phyloP scores from a whole-genome alignment of 2,113 vertebrate species.

The Lipophrys pholis region DNA sequence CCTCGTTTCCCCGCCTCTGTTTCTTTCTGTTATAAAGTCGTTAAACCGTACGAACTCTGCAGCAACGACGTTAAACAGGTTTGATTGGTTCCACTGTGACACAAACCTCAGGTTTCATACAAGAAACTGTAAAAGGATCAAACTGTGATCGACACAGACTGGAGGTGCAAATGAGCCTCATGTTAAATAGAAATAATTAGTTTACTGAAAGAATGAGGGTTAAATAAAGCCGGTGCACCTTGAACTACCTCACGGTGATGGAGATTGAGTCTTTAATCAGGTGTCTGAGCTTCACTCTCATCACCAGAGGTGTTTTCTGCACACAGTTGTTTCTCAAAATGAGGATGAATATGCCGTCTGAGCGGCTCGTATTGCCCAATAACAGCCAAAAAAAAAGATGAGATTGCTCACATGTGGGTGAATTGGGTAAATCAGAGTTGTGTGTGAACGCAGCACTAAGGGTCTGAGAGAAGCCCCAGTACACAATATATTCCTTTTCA shows the following conservation, averaged over 20 bases:
- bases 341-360: conserved; percentile 32
- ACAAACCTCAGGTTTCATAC: no score
- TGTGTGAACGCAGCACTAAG: conserved; percentile 54
- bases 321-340: conserved; percentile 27
- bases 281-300: background rate
- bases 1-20: no score
- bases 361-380: conserved; percentile 24
- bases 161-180: no score
- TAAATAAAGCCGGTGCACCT: background rate
- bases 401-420: conserved; percentile 59
- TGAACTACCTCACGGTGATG: background rate
- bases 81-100: no score
- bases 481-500: conserved; percentile 77
- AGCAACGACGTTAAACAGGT: no score
- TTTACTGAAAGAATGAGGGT: no score
- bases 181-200: no score
- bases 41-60: no score
- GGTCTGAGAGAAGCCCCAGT: conserved; percentile 65
- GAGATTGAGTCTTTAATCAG: background rate
- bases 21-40: no score
- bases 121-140: no score
- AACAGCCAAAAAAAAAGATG: conserved; percentile 16
- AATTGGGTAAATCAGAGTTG: conserved; percentile 65
- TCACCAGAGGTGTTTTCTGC: conserved; percentile 30
- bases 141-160: no score